Conservation (phyloP, 2,113 vertebrate genomes). For the Geothlypis trichas region DNA sequence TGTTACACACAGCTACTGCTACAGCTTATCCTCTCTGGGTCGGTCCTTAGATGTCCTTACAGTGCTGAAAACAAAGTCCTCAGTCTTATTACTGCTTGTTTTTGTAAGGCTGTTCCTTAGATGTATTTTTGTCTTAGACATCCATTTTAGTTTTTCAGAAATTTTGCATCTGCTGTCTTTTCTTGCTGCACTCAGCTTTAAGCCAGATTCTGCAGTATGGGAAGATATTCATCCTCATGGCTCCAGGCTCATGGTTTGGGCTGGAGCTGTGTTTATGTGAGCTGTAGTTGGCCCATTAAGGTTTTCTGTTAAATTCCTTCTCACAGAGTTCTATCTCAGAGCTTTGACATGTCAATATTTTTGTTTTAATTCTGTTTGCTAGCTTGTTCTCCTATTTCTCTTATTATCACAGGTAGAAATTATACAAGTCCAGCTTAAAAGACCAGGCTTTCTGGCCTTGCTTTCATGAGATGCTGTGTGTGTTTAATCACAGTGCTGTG, state of each 20-base stretch:
- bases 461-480: not conserved
- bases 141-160: not conserved
- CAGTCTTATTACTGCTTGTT: not conserved
- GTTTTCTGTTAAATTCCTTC: not conserved
- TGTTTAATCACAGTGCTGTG: not conserved
- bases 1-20: not conserved
- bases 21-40: not conserved
- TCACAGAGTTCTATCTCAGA: not conserved
- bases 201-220: not conserved
- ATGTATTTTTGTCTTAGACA: not conserved
- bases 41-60: not conserved
- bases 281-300: not conserved
- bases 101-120: not conserved
- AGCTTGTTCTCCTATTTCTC: not conserved
- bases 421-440: not conserved
- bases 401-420: not conserved
- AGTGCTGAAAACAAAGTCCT: not conserved
- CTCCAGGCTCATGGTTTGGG: not conserved
- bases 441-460: not conserved
- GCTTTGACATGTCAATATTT: not conserved
- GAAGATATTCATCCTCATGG: not conserved
- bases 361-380: not conserved
- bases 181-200: not conserved
- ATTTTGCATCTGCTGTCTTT: not conserved
- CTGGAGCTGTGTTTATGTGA: not conserved